Conservation (phyloP, 2,888 invertebrate genomes). For the Eretmocerus hayati region DNA sequence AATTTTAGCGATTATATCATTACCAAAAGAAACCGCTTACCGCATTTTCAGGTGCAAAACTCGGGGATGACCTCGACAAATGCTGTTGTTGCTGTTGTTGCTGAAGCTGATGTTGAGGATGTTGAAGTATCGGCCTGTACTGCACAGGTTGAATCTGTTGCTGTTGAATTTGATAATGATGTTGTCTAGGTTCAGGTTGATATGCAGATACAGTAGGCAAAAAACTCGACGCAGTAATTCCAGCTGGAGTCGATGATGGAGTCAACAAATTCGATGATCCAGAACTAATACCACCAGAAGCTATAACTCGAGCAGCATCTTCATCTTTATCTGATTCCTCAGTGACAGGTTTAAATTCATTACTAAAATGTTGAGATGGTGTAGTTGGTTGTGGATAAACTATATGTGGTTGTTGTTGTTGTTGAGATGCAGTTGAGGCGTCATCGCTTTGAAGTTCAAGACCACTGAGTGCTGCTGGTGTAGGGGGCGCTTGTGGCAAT, state of each 20-base stretch:
- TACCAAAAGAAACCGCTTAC: too few species aligned
- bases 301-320: slow-evolving; percentile 26
- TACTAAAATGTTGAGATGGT: slow-evolving; percentile 1
- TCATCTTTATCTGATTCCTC: slow-evolving; percentile 35
- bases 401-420: slow-evolving; percentile 18
- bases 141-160: slow-evolving; percentile 5
- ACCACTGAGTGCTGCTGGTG: background rate
- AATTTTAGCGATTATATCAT: too few species aligned
- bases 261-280: slow-evolving; percentile 22
- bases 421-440: slow-evolving; percentile 10
- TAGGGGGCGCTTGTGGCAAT: background rate
- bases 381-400: slow-evolving; percentile 5
- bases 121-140: slow-evolving; percentile 9
- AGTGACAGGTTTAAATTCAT: slow-evolving; percentile 35
- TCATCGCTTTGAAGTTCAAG: slow-evolving; percentile 18
- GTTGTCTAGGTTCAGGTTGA: background rate
- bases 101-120: too few species aligned
- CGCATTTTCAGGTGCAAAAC: too few species aligned
- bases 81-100: too few species aligned
- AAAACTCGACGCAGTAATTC: slow-evolving; percentile 5
- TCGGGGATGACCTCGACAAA: too few species aligned
- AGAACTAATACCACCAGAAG: slow-evolving; percentile 21
- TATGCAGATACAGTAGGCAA: slow-evolving; percentile 6
- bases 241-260: slow-evolving; percentile 13
- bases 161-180: background rate